Conservation (phyloP, 2,797 vertebrate genomes). For the Sebastes hopkinsi region DNA sequence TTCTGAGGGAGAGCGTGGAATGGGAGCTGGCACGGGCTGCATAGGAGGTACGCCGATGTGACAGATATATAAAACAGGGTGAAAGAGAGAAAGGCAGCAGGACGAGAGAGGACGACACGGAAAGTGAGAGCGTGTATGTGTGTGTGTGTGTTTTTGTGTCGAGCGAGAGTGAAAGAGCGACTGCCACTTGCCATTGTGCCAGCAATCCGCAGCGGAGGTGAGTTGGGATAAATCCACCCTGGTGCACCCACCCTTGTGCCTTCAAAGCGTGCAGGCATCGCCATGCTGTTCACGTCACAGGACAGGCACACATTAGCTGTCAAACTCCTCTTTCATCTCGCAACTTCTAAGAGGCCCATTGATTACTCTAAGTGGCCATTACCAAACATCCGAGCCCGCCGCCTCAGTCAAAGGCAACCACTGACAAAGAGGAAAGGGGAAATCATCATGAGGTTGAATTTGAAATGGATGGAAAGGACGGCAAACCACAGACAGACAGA, state of each 20-base stretch:
- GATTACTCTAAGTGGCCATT: constrained; percentile 89
- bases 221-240: constrained; percentile 80
- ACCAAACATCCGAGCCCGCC: constrained; percentile 80
- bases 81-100: constrained; percentile 54
- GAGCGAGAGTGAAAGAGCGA: constrained; percentile 57
- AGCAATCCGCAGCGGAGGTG: constrained; percentile 63
- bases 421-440: constrained; percentile 72
- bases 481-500: constrained; percentile 38
- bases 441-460: constrained; percentile 70
- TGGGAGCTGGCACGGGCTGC: constrained; percentile 77
- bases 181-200: constrained; percentile 75
- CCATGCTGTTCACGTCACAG: constrained; percentile 83
- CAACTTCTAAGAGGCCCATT: constrained; percentile 85
- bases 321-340: constrained; percentile 85
- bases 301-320: constrained; percentile 84
- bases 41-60: constrained; percentile 77
- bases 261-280: constrained; percentile 81
- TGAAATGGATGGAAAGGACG: constrained; percentile 53
- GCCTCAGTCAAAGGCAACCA: constrained; percentile 72
- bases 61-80: constrained; percentile 80
- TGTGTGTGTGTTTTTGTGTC: not conserved
- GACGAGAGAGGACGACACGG: constrained; percentile 41
- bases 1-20: constrained; percentile 78
- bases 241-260: constrained; percentile 72
- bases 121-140: not conserved